Conservation (phyloP, 1,140 invertebrate genomes). For the Drosophila trapezifrons region DNA sequence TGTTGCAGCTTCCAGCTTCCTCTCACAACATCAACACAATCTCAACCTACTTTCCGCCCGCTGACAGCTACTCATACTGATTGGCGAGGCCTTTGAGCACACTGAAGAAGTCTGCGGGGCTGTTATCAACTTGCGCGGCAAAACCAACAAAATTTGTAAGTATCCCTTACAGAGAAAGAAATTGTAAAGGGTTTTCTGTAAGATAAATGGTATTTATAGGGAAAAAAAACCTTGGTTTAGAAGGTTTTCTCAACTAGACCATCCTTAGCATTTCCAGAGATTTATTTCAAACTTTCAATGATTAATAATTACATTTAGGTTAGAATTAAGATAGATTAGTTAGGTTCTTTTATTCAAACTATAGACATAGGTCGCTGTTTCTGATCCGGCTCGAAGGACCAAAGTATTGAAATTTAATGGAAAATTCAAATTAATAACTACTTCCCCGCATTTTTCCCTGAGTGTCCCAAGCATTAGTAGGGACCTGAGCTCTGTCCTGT, state of each 20-base stretch:
- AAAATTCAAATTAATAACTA: no score
- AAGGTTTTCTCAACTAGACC: no score
- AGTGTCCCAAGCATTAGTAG: background rate
- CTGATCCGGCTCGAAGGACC: no score
- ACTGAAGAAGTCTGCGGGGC: constrained; percentile 97
- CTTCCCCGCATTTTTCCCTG: background rate
- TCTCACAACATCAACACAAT: background rate
- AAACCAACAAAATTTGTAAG: constrained; percentile 93
- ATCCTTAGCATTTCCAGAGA: no score
- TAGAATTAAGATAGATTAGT: no score
- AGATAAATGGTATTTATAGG: no score
- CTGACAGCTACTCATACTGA: constrained; percentile 91
- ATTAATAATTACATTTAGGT: no score
- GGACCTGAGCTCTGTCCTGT: background rate
- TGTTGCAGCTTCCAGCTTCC: background rate
- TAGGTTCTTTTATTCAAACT: no score
- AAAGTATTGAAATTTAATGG: no score
- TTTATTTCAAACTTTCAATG: background rate
- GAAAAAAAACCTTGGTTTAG: background rate
- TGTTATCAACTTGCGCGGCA: constrained; percentile 96
- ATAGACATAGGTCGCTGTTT: no score
- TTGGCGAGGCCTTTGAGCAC: constrained; percentile 98
- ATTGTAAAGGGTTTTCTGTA: background rate
- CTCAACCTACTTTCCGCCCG: constrained; percentile 9
- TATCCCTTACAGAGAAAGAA: no score